phyloP scores from a whole-genome alignment of 2,113 vertebrate species.

The Empidonax alnorum region DNA sequence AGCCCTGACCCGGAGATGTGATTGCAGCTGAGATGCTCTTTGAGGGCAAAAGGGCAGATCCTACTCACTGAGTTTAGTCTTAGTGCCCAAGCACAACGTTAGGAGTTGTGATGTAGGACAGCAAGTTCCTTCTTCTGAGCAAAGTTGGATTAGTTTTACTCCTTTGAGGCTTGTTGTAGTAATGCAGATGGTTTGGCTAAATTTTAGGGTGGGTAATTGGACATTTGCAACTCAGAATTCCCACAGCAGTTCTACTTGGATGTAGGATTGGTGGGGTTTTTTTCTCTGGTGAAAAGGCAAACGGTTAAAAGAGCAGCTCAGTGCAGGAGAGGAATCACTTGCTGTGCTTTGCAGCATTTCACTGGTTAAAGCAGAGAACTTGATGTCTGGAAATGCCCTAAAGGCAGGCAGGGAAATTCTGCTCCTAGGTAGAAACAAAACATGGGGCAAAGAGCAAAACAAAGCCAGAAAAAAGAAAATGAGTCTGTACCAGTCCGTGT shows the following conservation, averaged over 20 bases:
- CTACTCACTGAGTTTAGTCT: accelerated
- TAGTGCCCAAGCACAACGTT: accelerated
- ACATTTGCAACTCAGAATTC: background rate
- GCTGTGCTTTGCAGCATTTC: background rate
- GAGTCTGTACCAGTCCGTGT: background rate
- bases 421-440: background rate
- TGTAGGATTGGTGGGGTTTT: background rate
- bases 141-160: background rate
- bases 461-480: background rate
- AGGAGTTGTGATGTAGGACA: background rate
- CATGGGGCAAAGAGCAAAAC: background rate
- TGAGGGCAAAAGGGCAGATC: background rate
- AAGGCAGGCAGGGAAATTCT: background rate
- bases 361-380: background rate
- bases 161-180: background rate
- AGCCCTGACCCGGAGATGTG: background rate
- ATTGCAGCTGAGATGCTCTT: background rate
- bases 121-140: background rate
- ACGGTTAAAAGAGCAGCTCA: background rate
- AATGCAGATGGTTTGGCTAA: background rate
- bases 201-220: background rate
- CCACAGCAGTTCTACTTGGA: background rate
- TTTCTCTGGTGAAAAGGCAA: background rate
- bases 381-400: background rate
- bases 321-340: background rate